Conservation (phyloP, 2,888 invertebrate species). For the Opisthograptis luteolata region DNA sequence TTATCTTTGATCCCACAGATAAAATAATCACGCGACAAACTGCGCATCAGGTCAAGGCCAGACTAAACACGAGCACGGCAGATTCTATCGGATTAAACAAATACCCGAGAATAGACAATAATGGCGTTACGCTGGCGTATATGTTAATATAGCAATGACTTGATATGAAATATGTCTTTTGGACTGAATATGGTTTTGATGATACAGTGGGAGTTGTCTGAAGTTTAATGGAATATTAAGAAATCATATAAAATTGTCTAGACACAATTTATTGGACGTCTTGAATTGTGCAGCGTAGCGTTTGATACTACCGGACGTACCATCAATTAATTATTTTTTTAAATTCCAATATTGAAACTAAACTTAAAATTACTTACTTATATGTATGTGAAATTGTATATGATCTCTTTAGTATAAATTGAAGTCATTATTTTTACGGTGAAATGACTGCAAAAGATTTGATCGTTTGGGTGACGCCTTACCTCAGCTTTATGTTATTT, state of each 20-base stretch:
- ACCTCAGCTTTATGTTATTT: no score
- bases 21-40: slow-evolving; percentile 2
- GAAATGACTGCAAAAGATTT: no score
- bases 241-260: slow-evolving; percentile 1
- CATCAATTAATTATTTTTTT: no score
- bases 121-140: slow-evolving; percentile 10
- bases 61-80: slow-evolving; percentile 15
- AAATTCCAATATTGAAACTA: no score
- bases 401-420: no score
- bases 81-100: slow-evolving; percentile 22
- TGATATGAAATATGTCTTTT: slow-evolving; percentile 13
- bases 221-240: slow-evolving; percentile 3
- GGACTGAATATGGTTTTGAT: neutral
- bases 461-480: no score
- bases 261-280: no score
- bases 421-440: no score
- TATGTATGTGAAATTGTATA: no score
- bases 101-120: slow-evolving; percentile 21
- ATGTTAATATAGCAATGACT: slow-evolving; percentile 12
- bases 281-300: no score
- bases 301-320: no score
- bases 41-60: slow-evolving; percentile 33
- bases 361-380: no score
- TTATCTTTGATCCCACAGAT: neutral
- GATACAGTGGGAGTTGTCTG: slow-evolving; percentile 12